Evolutionary conservation across 2,888 invertebrate species (phyloP).

Genomic region (Hirtodrosophila trivittata): DNA sequence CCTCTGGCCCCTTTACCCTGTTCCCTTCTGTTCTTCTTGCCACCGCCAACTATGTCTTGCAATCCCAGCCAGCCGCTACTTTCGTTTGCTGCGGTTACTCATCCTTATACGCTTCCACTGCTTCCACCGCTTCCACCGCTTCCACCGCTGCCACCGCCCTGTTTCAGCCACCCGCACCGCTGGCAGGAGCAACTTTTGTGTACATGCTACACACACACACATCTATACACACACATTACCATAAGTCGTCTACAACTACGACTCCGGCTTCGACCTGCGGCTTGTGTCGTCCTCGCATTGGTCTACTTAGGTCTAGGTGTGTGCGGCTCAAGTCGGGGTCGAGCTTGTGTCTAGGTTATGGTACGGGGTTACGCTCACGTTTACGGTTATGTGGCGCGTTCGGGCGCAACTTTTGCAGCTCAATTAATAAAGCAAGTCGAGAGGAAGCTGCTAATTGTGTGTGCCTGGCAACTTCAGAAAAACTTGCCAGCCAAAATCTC

Average conservation of each 20-base stretch:
- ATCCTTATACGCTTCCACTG: background rate
- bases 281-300: slow-evolving; percentile 47
- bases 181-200: slow-evolving; percentile 66
- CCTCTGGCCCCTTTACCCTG: slow-evolving; percentile 18
- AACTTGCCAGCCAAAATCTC: slow-evolving; percentile 60
- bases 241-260: slow-evolving; percentile 48
- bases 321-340: slow-evolving; percentile 18
- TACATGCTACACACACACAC: slow-evolving; percentile 48
- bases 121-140: slow-evolving; percentile 4
- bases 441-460: slow-evolving; percentile 79
- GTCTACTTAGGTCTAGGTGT: slow-evolving; percentile 38
- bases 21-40: slow-evolving; percentile 5
- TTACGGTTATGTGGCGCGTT: slow-evolving; percentile 53
- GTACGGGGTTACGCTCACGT: slow-evolving; percentile 44
- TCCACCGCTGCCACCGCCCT: slow-evolving; percentile 15
- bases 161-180: slow-evolving; percentile 17
- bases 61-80: slow-evolving; percentile 48
- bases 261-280: slow-evolving; percentile 33
- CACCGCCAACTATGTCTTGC: background rate
- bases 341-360: slow-evolving; percentile 38
- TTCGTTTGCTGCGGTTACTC: slow-evolving; percentile 61
- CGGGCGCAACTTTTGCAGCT: slow-evolving; percentile 73
- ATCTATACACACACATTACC: slow-evolving; percentile 53
- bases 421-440: slow-evolving; percentile 78
- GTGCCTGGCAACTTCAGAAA: slow-evolving; percentile 59